Evolutionary conservation across 2,797 vertebrate genomes (phyloP), one percentile per base, ranked within the genome.

Genomic region (Oreortyx pictus): DNA sequence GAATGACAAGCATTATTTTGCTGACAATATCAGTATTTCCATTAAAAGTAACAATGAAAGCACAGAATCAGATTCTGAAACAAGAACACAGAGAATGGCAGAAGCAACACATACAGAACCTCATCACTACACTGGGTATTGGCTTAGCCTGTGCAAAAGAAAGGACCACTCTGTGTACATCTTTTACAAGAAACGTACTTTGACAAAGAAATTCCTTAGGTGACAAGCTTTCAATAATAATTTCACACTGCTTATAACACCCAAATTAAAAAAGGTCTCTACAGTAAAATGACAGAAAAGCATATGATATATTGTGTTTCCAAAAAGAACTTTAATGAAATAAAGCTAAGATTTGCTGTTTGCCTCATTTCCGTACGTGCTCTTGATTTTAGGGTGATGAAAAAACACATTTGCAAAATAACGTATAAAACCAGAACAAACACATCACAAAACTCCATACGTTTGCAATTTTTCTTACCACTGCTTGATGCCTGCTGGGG

Each of bases 391-490:
- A 33, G 46, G 70, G 61, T 89, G 84, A 96, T 78, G 39, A 80
- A 93, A 74, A 46, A 85, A 88, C 78, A 82, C 78, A 61, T 88
- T 66, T 73, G 37, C 18, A 61, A 33, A 66, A 67, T 62, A 68
- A 62, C 0, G 33, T 76, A 90, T 33, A 91, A 71, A 94, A 91
- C 83, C 4, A 5, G 82, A 93, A 95, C 81, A 88, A 88, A 90
- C 95, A 96, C 54, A 57, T 72, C 92, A 97, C 78, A 96, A 89
- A 96, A 97, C 82, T 89, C 76, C 82, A 43, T 86, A 92, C 75
- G 92, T 77, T 80, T 91, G 90, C 73, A 97, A 92, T 96, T 97
- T 97, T 95, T 97, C 99, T 99, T 99, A 99, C 99, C 99, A 97
- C 98, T 97, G 96, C 98, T 98, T 96, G 98, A 96, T 92, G 98